Percentiles rank a stretch among this genome's conserved stretches.
These are phyloP conservation scores for Cryptophagus acutangulus DNA, from an alignment of 2,888 invertebrate genomes.

Conservation along the genomic window DNA sequence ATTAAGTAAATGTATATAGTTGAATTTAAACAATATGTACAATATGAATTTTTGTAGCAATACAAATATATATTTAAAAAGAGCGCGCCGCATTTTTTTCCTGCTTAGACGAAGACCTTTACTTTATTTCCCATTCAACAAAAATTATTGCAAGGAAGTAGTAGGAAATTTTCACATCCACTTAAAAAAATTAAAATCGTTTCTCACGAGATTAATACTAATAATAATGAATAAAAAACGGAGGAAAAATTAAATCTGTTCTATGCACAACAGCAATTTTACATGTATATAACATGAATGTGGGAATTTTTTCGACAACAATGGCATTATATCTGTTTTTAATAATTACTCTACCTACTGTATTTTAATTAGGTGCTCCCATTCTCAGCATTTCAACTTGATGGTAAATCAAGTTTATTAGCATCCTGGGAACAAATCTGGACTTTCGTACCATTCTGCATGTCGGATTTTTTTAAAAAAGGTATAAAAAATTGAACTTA, in stretches of 20 bases:
- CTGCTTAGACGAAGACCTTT: conserved; percentile 12
- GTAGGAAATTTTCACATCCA: conserved; percentile 18
- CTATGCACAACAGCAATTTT: conserved; percentile 33
- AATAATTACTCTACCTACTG: conserved; percentile 47
- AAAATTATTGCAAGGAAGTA: conserved; percentile 20
- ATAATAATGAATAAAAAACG: too few relatives aligned
- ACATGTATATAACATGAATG: conserved; percentile 38
- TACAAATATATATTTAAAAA: conserved; percentile 21
- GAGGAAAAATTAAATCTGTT: conserved; percentile 33
- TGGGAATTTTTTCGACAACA: conserved; percentile 44
- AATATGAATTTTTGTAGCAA: conserved; percentile 35
- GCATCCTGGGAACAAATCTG: too few relatives aligned
- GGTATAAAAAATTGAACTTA: too few relatives aligned
- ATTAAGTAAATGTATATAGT: too few relatives aligned
- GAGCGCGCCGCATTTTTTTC: conserved; percentile 7
- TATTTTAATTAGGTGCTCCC: conserved; percentile 47
- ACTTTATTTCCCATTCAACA: neutral
- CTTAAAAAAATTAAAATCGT: conserved; percentile 15
- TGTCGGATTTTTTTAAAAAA: too few relatives aligned
- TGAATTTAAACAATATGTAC: conserved; percentile 24
- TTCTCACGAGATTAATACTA: too few relatives aligned
- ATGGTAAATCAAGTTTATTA: too few relatives aligned
- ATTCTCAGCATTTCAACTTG: conserved; percentile 40
- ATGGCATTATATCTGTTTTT: conserved; percentile 33
- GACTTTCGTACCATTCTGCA: too few relatives aligned